Evolutionary conservation across 2,797 vertebrate species (phyloP), one percentile per base, ranked within the genome.

Genomic region (Sphenopsis melanotis): DNA sequence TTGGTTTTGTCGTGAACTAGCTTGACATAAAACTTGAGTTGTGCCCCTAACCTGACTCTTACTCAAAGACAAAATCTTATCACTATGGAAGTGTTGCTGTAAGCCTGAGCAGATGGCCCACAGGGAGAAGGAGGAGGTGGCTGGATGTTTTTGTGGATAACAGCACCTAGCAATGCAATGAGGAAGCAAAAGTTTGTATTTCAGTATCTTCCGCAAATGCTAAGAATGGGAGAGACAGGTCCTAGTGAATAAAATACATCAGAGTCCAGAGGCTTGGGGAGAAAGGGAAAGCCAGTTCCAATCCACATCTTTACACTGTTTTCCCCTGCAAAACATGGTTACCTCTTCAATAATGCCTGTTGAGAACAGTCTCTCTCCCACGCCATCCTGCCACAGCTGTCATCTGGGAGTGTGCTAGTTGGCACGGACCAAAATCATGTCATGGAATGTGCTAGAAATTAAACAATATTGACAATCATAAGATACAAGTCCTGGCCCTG

Each of bases 361-460:
- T 53, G 71, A 91, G 78, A 89, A 91, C 71, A 92, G 83, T 59
- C 57, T 75, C 60, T 74, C 79, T 78, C 86, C 77, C 85, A 91
- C 9, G 2, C 75, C 89, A 87, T 57, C 53, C 63, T 50, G 74
- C 71, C 82, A 83, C 46, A 64, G 65, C 60, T 81, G 69, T 78
- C 85, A 89, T 39, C 89, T 83, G 64, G 81, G 69, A 92, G 57
- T 15, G 27, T 37, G 30, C 76, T 91, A 81, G 53, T 6, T 93
- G 72, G 82, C 76, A 89, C 0, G 0, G 56, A 79, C 61, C 85
- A 91, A 88, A 93, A 81, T 34, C 72, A 59, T 32, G 20, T n/a
- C 75, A 83, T 2, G 10, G 69, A 80, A 77, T 39, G n/a, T 46
- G 85, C 79, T 59, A 79, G 74, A 79, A 94, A 88, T 83, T 60